Conservation (phyloP, 2,113 vertebrate genomes). For the Thoracochromis brauschi region DNA sequence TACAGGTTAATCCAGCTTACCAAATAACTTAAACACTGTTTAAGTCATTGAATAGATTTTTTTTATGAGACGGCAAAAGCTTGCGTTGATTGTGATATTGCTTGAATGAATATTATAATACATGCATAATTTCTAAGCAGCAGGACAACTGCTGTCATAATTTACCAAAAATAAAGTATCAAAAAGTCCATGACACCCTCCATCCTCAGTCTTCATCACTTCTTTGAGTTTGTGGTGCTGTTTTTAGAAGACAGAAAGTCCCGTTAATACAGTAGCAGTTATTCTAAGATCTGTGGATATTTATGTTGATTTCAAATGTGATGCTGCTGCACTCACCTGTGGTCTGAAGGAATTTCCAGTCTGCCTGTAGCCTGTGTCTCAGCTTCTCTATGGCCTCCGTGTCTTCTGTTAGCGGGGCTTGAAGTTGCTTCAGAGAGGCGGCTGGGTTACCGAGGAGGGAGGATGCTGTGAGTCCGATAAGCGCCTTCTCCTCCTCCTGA, state of each 20-base stretch:
- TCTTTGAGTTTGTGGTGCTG: constrained; percentile 27
- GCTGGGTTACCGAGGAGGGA: constrained; percentile 60
- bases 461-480: constrained; percentile 42
- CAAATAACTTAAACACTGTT: not conserved
- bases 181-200: not conserved
- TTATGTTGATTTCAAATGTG: not conserved
- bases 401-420: constrained; percentile 22
- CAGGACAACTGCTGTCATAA: not conserved
- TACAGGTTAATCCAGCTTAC: not conserved
- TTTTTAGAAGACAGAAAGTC: not conserved
- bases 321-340: constrained; percentile 32
- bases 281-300: not conserved
- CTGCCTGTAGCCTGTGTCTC: constrained; percentile 43
- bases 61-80: not conserved
- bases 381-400: constrained; percentile 51
- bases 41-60: not conserved
- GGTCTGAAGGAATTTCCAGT: constrained; percentile 62
- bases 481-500: constrained; percentile 31
- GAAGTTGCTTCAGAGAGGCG: constrained; percentile 35
- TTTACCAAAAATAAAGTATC: not conserved
- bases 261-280: not conserved
- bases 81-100: not conserved
- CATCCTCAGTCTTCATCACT: not conserved
- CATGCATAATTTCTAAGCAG: not conserved
- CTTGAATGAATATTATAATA: not conserved